A percentile compares a stretch with the other conserved stretches of the same genome.
Evolutionary conservation across 2,888 invertebrate genomes (phyloP).

Genomic region (Dione vanillae): DNA sequence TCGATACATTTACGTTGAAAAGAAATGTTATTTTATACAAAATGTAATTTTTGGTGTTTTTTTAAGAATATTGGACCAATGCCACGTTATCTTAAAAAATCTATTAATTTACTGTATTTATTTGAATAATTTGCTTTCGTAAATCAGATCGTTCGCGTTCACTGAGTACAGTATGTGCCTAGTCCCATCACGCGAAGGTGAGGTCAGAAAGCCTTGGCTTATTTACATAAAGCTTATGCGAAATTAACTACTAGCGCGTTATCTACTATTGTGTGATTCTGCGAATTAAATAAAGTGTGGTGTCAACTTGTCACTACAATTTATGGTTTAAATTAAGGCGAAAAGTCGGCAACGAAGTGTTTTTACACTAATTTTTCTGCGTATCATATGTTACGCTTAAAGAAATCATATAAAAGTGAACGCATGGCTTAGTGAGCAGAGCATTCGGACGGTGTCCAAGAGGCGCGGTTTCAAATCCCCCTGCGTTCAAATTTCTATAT

Average conservation of each 20-base stretch:
- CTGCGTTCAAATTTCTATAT: no score
- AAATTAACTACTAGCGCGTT: neutral
- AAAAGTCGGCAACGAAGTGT: no score
- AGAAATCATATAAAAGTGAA: no score
- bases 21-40: no score
- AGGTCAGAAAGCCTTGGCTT: conserved; percentile 23
- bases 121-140: conserved; percentile 9
- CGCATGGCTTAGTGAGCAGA: no score
- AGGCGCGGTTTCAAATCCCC: no score
- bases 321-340: no score
- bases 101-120: neutral
- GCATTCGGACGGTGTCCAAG: no score
- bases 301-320: neutral
- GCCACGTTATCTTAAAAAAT: neutral
- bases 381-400: no score
- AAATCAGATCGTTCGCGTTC: conserved; percentile 19
- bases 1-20: no score
- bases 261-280: neutral
- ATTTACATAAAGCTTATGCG: conserved; percentile 26
- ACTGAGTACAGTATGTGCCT: neutral
- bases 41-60: no score
- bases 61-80: neutral
- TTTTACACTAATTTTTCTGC: no score
- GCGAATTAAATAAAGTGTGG: neutral
- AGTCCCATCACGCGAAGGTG: conserved; percentile 21